A percentile compares a stretch with the other conserved stretches of the same genome.
Evolutionary conservation across 2,113 vertebrate genomes (phyloP).

Genomic region (Perognathus longimembris): DNA sequence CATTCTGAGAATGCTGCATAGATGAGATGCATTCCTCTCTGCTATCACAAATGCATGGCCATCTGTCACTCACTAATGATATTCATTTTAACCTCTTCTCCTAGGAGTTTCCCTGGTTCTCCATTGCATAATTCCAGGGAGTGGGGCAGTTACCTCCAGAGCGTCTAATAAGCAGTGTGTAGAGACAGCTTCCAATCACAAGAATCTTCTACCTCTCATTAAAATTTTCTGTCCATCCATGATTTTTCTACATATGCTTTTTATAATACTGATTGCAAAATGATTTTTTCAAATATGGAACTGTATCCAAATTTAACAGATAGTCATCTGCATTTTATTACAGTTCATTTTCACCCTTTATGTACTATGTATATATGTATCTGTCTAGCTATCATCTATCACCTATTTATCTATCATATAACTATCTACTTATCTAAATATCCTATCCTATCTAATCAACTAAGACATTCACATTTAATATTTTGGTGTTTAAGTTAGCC

Average conservation of each 20-base stretch:
- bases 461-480: constrained; percentile 2
- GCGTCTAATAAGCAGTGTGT: neutral
- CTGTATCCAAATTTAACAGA: neutral
- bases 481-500: neutral
- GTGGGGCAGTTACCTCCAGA: neutral
- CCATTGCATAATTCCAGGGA: neutral
- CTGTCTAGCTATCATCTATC: neutral
- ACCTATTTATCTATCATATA: neutral
- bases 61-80: neutral
- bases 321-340: neutral
- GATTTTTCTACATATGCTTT: neutral
- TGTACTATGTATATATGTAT: neutral
- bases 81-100: neutral
- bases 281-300: neutral
- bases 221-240: neutral
- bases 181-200: neutral
- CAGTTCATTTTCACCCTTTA: neutral
- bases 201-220: neutral
- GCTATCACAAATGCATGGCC: neutral
- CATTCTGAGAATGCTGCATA: neutral
- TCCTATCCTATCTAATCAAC: neutral
- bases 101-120: neutral
- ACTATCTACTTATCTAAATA: too few species aligned
- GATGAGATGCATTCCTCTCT: neutral
- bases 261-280: neutral